Evolutionary conservation across 2,888 invertebrate genomes (phyloP).

Genomic region (Galerucella nymphaeae): DNA sequence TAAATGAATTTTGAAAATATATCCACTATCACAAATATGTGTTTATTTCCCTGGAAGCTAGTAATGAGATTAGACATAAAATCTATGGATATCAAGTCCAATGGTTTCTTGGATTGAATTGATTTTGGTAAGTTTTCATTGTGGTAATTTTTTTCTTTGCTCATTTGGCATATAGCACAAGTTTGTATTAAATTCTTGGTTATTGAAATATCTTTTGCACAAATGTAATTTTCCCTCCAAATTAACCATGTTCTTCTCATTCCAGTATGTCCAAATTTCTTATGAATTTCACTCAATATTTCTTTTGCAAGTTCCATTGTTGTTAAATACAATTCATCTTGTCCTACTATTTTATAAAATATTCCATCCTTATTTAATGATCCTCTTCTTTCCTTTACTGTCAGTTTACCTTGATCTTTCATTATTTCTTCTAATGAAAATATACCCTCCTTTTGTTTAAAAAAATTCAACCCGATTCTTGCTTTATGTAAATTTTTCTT

Average conservation of each 20-base stretch:
- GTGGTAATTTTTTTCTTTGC: slow-evolving; percentile 20
- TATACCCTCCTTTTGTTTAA: too few relatives aligned
- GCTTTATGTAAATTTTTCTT: background rate
- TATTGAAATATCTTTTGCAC: slow-evolving; percentile 5
- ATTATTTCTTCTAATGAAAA: too few relatives aligned
- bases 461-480: background rate
- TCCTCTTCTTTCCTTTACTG: slow-evolving; percentile 15
- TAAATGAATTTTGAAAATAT: slow-evolving; percentile 35
- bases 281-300: slow-evolving; percentile 21
- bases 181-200: slow-evolving; percentile 10
- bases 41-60: slow-evolving; percentile 16
- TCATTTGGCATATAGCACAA: slow-evolving; percentile 18
- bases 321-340: slow-evolving; percentile 22
- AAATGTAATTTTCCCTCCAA: slow-evolving; percentile 28
- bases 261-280: slow-evolving; percentile 21
- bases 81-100: slow-evolving; percentile 27
- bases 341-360: slow-evolving; percentile 11
- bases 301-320: background rate
- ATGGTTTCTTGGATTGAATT: slow-evolving; percentile 16
- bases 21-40: slow-evolving; percentile 33
- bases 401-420: slow-evolving; percentile 15
- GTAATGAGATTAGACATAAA: slow-evolving; percentile 19
- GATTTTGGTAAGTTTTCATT: slow-evolving; percentile 20
- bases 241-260: slow-evolving; percentile 21
- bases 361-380: slow-evolving; percentile 8